phyloP scores from a whole-genome alignment of 2,113 vertebrate species.

The Mohoua ochrocephala region DNA sequence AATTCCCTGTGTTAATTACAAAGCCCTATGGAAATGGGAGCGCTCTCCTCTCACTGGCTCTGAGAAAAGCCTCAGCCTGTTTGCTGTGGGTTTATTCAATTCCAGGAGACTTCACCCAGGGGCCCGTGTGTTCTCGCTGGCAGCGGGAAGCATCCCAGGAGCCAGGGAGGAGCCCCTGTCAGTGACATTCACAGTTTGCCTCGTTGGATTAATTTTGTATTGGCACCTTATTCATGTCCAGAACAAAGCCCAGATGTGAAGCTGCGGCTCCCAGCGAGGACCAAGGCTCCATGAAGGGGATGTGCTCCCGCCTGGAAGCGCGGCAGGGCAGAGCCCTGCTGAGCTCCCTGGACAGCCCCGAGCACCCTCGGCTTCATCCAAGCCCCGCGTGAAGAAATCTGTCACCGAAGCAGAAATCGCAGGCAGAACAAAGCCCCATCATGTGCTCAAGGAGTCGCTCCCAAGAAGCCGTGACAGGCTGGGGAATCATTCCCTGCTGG shows the following conservation, averaged over 20 bases:
- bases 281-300: background rate
- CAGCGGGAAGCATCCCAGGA: background rate
- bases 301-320: fast-evolving
- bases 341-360: fast-evolving
- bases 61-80: background rate
- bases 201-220: fast-evolving
- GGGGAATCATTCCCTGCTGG: background rate
- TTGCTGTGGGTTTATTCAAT: background rate
- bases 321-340: background rate
- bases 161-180: background rate
- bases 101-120: background rate
- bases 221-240: background rate
- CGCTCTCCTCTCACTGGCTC: fast-evolving
- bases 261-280: background rate
- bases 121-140: fast-evolving
- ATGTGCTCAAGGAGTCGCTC: fast-evolving
- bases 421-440: fast-evolving
- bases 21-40: background rate
- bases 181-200: fast-evolving
- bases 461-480: background rate
- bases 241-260: background rate
- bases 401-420: background rate
- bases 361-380: background rate
- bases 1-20: background rate
- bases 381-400: background rate